Evolutionary conservation across 2,888 invertebrate species (phyloP).

Genomic region (Spilosoma lubricipeda): DNA sequence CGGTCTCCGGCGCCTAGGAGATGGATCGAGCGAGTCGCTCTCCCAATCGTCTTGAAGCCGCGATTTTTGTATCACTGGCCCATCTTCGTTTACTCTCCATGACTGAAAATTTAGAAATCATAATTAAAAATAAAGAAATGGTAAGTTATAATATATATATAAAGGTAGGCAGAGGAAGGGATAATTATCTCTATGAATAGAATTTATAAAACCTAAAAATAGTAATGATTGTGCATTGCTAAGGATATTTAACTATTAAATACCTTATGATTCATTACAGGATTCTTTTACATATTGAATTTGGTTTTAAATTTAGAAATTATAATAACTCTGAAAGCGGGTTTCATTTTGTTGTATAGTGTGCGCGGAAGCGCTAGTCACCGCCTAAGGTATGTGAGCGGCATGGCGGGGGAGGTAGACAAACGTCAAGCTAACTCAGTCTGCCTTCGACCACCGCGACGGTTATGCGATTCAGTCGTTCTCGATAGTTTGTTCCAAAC

Average conservation of each 20-base stretch:
- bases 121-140: neutral
- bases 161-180: neutral
- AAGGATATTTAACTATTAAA: neutral
- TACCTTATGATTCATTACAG: neutral
- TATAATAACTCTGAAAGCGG: neutral
- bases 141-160: no score
- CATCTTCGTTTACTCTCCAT: slow-evolving; percentile 81
- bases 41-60: slow-evolving; percentile 65
- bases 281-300: neutral
- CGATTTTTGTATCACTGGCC: slow-evolving; percentile 57
- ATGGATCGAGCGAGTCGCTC: slow-evolving; percentile 65
- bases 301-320: neutral
- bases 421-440: no score
- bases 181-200: no score
- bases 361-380: no score
- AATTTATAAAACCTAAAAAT: neutral
- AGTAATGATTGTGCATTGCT: neutral
- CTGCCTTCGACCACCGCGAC: no score
- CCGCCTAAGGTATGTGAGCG: no score
- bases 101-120: slow-evolving; percentile 72
- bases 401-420: no score
- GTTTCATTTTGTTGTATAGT: neutral
- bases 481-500: no score
- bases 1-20: slow-evolving; percentile 77
- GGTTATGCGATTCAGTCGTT: no score